Evolutionary conservation across 2,113 vertebrate species (phyloP).

Genomic region (Notarius quadriscutis): DNA sequence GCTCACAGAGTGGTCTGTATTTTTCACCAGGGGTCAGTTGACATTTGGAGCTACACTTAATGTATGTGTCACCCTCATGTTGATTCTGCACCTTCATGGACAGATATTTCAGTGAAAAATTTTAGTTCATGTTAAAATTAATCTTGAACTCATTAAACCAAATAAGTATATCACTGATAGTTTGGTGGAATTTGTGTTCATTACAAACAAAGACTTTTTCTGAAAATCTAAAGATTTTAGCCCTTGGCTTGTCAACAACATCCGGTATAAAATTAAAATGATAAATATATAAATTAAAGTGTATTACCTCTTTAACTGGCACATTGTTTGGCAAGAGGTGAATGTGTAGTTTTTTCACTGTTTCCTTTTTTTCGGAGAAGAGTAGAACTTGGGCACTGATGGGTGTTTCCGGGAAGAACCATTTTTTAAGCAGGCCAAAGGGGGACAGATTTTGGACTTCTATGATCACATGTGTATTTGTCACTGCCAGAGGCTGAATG

Average conservation of each 20-base stretch:
- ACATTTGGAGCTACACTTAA: slow-evolving; percentile 29
- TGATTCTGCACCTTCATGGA: neutral
- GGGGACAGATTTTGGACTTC: slow-evolving; percentile 9
- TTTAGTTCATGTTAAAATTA: too few relatives aligned
- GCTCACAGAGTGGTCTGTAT: slow-evolving; percentile 20
- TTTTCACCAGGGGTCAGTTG: neutral
- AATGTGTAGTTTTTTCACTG: slow-evolving; percentile 11
- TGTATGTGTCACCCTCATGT: neutral
- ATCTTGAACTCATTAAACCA: too few relatives aligned
- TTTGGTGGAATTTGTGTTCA: neutral
- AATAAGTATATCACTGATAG: neutral
- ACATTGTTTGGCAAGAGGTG: slow-evolving; percentile 31
- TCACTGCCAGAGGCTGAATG: slow-evolving; percentile 30
- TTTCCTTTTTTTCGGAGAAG: neutral
- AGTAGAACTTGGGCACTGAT: slow-evolving; percentile 45
- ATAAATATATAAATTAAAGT: neutral
- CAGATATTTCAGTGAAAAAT: too few relatives aligned
- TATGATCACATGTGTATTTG: slow-evolving; percentile 33
- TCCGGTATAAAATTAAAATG: neutral
- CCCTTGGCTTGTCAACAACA: neutral
- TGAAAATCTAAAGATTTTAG: neutral
- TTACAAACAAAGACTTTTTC: neutral
- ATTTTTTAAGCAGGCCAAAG: slow-evolving; percentile 35
- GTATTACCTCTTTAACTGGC: slow-evolving; percentile 11
- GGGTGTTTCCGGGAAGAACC: neutral